phyloP scores from a whole-genome alignment of 1,140 invertebrate genomes.

The Rhagoletis pomonella region DNA sequence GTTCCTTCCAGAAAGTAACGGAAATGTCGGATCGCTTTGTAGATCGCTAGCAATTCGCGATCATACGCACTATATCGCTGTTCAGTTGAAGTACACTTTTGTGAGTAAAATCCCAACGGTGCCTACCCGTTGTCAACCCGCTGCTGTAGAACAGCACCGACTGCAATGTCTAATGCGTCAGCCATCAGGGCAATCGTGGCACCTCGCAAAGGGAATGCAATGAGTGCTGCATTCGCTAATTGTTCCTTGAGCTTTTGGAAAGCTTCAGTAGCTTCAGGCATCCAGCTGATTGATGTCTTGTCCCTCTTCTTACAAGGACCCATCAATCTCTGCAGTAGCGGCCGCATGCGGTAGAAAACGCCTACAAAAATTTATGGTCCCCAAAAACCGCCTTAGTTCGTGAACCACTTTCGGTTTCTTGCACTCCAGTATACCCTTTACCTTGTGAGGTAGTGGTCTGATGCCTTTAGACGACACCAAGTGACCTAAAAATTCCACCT shows the following conservation, averaged over 20 bases:
- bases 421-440: background rate
- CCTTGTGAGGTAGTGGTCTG: background rate
- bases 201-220: background rate
- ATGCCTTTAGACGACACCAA: background rate
- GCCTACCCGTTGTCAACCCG: background rate
- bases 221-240: background rate
- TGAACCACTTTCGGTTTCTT: background rate
- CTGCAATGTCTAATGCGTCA: background rate
- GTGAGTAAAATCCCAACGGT: slow-evolving; percentile 22
- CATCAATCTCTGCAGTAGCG: background rate
- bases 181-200: background rate
- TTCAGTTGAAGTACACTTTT: background rate
- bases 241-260: slow-evolving; percentile 18
- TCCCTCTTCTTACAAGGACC: background rate
- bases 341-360: background rate
- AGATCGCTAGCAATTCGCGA: slow-evolving; percentile 25
- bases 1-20: background rate
- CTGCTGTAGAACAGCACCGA: slow-evolving; percentile 23
- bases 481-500: slow-evolving; percentile 62
- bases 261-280: background rate
- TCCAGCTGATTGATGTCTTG: slow-evolving; percentile 20
- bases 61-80: slow-evolving; percentile 48
- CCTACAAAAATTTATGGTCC: slow-evolving; percentile 9
- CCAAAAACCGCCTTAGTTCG: slow-evolving; percentile 2
- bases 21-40: slow-evolving; percentile 32